Base-by-base conservation (phyloP, 2,888 invertebrate species). In the Crossocerus cetratus region DNA sequence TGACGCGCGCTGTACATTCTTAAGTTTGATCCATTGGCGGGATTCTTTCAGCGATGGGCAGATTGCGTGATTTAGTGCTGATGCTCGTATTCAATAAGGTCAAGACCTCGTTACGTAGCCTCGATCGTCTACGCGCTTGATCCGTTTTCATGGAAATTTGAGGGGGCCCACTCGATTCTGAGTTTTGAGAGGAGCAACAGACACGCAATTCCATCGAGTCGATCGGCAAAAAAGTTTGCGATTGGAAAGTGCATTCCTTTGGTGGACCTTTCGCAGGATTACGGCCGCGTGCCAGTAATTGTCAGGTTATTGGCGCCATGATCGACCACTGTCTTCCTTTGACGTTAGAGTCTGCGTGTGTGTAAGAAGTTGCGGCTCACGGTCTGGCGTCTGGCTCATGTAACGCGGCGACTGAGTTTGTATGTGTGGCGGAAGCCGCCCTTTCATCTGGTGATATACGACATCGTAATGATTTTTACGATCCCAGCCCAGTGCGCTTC, bases 61-160 rank as follows among this genome's bases (percentile, higher is more conserved):
- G 67, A 45, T 70, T 63, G 44, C 22, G 57, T 56, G 72, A 71
- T 81, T 82, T 78, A 75, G 74, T 64, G 76, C 68, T 66, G 71
- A 65, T 43, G 57, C 69, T 71, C 54, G 69, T 73, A 62, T 67
- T 74, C 73, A 76, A 78, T 76, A 78, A 78, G 79, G 78, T 78
- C 79, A 76, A 76, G 76, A 76, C 76, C 76, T 70, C 72, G 64
- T 74, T 78, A 74, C 72, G 45, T 79, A 73, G 56, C 62, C 74
- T 68, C 76, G 78, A 79, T 78, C 67, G 67, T 64, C 65, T 59
- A 61, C 65, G 64, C 63, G 63, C 63, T 54, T 63, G 69, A 60
- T 69, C 67, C 61, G 54, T 70, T 69, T 59, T 49, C 74, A 65
- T 44, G 69, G 57, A 74, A 65, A 72, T 23, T 61, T 43, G 45